Base-by-base conservation (phyloP, 2,797 vertebrate genomes). In the Chloroceryle inda region DNA sequence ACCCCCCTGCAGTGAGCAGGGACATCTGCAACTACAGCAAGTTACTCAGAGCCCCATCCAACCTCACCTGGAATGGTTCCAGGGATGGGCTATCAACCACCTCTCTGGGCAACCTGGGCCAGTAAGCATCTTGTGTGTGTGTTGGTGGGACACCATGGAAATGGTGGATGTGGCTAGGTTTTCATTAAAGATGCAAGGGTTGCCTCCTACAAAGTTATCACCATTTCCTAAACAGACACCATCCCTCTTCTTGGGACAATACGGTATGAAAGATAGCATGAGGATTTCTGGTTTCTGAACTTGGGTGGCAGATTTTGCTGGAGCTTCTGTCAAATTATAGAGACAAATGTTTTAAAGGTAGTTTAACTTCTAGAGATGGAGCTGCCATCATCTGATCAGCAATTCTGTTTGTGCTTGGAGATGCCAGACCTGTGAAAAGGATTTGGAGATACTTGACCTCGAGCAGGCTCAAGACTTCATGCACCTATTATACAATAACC, bases 221-320 rank as follows among this genome's bases (percentile, higher is more conserved):
- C 44, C 55, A 14, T 45, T 5, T 64, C 31, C 49, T 66, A 42
- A 79, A 62, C 6, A 33, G 53, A 29, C 20, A 33, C 40, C 27
- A 42, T 23, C 3, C 17, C 6, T 58, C 53, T 63, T n/a, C 33
- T 24, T 27, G 13, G 29, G 59, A 12, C 21, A 27, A 3, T n/a
- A 14, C 0, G 1, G 3, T 27, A 26, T 20, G 35, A 58, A 63
- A 62, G n/a, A 23, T 7, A 14, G 4, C 0, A 10, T 29, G 20
- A 68, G 20, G 49, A 29, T 58, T 29, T 78, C 26, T 33, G 11
- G 55, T 85, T 95, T 55, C 45, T 26, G 64, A 8, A 73, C 31
- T 1, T 19, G 16, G 33, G 21, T 11, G 27, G 22, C 6, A 42
- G 14, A 27, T 71, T 75, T 64, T 45, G n/a, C 53, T 53, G 66